Conservation (phyloP, 1,140 invertebrate genomes). For the Ptiloglossa arizonensis region DNA sequence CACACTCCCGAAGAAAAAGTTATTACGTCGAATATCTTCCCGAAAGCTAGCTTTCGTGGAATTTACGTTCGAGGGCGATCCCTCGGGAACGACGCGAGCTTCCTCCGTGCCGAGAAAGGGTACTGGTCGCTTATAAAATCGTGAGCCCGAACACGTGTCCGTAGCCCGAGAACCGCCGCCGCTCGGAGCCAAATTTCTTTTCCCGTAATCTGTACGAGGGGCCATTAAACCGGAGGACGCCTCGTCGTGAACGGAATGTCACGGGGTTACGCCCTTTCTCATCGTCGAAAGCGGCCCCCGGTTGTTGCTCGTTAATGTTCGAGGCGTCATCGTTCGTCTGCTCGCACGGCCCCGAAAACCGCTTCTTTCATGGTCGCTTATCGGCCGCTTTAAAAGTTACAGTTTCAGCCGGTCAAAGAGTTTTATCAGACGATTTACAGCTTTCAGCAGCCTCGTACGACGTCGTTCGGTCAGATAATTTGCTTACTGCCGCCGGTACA, state of each 20-base stretch:
- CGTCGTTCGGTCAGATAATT: constrained; percentile 48
- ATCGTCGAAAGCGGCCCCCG: constrained; percentile 10
- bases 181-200: constrained; percentile 20
- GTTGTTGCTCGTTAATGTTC: constrained; percentile 37
- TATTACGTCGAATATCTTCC: neutral
- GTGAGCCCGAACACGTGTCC: constrained; percentile 37
- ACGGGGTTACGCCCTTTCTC: constrained; percentile 52
- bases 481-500: constrained; percentile 30
- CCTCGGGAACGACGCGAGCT: neutral
- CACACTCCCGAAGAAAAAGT: neutral
- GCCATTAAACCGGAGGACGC: constrained; percentile 51
- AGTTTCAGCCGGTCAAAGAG: constrained; percentile 37
- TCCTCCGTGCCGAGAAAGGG: neutral
- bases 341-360: neutral
- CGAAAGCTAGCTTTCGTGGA: neutral
- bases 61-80: neutral
- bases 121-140: constrained; percentile 28
- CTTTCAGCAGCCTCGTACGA: constrained; percentile 50
- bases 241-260: constrained; percentile 54
- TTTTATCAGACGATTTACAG: constrained; percentile 62
- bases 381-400: constrained; percentile 43
- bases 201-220: constrained; percentile 57
- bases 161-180: neutral
- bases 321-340: constrained; percentile 8
- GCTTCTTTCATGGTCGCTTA: constrained; percentile 31